phyloP scores from a whole-genome alignment of 2,888 invertebrate species.

The Hermodice carunculata region DNA sequence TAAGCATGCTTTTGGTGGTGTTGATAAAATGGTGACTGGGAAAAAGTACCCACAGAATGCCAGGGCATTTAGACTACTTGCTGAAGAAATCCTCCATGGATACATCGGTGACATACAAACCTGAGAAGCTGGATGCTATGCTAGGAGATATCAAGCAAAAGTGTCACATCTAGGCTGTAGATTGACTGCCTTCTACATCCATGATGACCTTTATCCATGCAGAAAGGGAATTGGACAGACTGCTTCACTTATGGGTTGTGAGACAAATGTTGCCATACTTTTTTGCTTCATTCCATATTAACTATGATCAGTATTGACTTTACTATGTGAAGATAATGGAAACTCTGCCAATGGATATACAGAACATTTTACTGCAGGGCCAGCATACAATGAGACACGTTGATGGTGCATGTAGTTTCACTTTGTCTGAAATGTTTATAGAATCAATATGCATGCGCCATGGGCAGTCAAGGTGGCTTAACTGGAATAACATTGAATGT shows the following conservation, averaged over 20 bases:
- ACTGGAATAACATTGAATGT: constrained; percentile 2
- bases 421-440: constrained; percentile 20
- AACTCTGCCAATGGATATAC: not conserved
- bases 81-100: too few relatives aligned
- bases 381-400: constrained; percentile 4
- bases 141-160: not conserved
- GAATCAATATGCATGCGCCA: constrained; percentile 16
- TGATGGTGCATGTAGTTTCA: constrained; percentile 1
- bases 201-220: constrained; percentile 15
- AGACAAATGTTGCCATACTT: constrained; percentile 14
- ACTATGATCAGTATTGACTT: constrained; percentile 13
- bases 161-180: constrained; percentile 12
- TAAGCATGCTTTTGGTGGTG: constrained; percentile 3
- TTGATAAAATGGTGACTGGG: constrained; percentile 1
- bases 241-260: not conserved
- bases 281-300: constrained; percentile 6
- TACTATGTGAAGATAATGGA: constrained; percentile 19
- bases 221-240: constrained; percentile 18
- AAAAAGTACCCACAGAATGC: too few relatives aligned
- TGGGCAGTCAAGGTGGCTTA: constrained; percentile 15
- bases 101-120: too few relatives aligned
- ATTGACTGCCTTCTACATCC: constrained; percentile 17
- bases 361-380: too few relatives aligned
- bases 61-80: too few relatives aligned
- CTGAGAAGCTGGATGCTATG: not conserved